These are phyloP conservation scores for Novumbra hubbsi DNA, from an alignment of 2,797 vertebrate genomes.

Conservation along the genomic window DNA sequence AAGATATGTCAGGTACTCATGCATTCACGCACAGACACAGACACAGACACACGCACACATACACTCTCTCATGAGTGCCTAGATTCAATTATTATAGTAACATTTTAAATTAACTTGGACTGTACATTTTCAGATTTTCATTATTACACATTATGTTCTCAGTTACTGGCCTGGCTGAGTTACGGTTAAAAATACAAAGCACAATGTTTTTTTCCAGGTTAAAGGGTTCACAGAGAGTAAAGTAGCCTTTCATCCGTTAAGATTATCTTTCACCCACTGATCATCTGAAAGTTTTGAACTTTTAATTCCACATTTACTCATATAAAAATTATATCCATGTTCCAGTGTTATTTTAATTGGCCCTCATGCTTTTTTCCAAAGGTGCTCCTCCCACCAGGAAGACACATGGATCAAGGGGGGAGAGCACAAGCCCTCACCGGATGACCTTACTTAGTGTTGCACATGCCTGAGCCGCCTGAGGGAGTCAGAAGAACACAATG, in stretches of 20 bases:
- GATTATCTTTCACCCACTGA: neutral
- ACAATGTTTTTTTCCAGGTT: neutral
- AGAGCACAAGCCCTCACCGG: no score
- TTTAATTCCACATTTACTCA: no score
- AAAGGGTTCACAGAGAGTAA: neutral
- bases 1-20: conserved; percentile 19
- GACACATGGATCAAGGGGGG: no score
- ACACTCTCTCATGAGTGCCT: conserved; percentile 2
- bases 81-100: neutral
- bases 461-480: no score
- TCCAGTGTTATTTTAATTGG: no score
- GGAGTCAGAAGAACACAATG: no score
- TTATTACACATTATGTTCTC: neutral
- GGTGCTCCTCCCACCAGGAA: no score
- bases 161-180: neutral
- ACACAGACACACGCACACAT: neutral
- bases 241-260: neutral
- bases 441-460: no score
- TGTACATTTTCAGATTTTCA: neutral
- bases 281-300: no score
- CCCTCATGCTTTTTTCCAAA: no score
- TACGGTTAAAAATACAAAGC: neutral
- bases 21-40: conserved; percentile 9
- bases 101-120: neutral
- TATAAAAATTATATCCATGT: no score